These are phyloP conservation scores for Matsumyia berberina DNA, from an alignment of 2,888 invertebrate genomes.

Conservation along the genomic window DNA sequence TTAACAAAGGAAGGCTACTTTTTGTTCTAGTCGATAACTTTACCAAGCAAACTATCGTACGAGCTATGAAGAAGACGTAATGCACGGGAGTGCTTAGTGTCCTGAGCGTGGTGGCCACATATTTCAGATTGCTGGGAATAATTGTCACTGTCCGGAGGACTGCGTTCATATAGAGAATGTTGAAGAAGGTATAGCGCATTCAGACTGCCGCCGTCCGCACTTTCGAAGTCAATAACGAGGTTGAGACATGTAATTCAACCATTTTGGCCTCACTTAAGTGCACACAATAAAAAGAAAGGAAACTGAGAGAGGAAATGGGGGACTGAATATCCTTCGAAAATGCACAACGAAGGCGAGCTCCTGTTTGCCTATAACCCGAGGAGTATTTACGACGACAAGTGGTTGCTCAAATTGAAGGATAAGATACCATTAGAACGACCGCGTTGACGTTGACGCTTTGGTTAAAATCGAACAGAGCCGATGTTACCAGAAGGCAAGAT, in stretches of 20 bases:
- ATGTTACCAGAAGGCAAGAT: too few species aligned
- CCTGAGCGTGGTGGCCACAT: not conserved
- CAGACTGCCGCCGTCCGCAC: too few species aligned
- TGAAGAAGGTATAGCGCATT: too few species aligned
- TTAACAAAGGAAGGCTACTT: not conserved
- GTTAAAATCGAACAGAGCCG: too few species aligned
- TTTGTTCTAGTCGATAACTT: not conserved
- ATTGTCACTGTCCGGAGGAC: not conserved
- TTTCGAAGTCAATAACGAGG: too few species aligned
- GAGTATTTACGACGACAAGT: not conserved
- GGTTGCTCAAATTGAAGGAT: not conserved
- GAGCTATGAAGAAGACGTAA: not conserved
- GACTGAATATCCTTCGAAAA: too few species aligned
- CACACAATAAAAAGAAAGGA: not conserved
- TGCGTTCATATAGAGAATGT: too few species aligned
- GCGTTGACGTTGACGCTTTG: too few species aligned
- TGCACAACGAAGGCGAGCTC: too few species aligned
- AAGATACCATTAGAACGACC: not conserved
- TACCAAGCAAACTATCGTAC: not conserved
- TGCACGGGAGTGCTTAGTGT: not conserved
- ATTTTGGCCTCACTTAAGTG: not conserved
- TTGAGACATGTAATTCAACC: not conserved
- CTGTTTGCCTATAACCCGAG: too few species aligned
- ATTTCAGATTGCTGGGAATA: not conserved
- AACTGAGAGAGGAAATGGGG: not conserved